These are phyloP conservation scores for Entomobrya proxima DNA, from an alignment of 2,888 invertebrate genomes.

Conservation along the genomic window DNA sequence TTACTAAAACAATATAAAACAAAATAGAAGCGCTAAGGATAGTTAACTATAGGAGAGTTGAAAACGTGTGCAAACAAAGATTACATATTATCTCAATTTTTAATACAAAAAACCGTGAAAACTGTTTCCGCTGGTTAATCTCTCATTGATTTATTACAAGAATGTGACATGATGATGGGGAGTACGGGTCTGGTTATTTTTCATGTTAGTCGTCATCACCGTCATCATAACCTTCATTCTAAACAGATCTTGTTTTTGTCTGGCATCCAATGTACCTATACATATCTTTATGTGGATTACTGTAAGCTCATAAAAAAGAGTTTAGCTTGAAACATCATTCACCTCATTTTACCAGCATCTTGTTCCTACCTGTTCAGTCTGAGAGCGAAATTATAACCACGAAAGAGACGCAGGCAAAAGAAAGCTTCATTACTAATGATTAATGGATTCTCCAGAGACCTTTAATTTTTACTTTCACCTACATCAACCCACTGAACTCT, in stretches of 20 bases:
- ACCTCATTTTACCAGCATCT: neutral
- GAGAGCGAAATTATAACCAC: constrained; percentile 28
- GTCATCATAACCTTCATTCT: neutral
- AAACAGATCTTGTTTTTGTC: neutral
- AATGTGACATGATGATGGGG: constrained; percentile 9
- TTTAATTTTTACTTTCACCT: constrained; percentile 64
- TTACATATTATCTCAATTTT: too few relatives aligned
- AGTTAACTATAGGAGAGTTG: too few relatives aligned
- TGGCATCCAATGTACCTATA: too few relatives aligned
- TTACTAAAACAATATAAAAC: too few relatives aligned
- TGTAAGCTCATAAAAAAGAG: too few relatives aligned
- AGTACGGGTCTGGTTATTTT: neutral
- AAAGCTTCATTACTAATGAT: constrained; percentile 61
- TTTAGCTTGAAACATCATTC: too few relatives aligned
- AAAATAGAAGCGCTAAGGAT: too few relatives aligned
- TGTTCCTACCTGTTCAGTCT: neutral
- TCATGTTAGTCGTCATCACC: neutral
- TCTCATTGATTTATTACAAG: neutral
- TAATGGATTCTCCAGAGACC: constrained; percentile 59
- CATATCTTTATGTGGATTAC: too few relatives aligned
- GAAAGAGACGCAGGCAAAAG: neutral
- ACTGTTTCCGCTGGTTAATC: too few relatives aligned
- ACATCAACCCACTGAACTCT: neutral
- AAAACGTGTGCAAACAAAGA: neutral
- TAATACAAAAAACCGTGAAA: too few relatives aligned